A percentile compares a stretch with the other conserved stretches of the same genome.
These are phyloP conservation scores for Paradoxurus hermaphroditus DNA, from an alignment of 2,113 vertebrate species.

Conservation along the genomic window DNA sequence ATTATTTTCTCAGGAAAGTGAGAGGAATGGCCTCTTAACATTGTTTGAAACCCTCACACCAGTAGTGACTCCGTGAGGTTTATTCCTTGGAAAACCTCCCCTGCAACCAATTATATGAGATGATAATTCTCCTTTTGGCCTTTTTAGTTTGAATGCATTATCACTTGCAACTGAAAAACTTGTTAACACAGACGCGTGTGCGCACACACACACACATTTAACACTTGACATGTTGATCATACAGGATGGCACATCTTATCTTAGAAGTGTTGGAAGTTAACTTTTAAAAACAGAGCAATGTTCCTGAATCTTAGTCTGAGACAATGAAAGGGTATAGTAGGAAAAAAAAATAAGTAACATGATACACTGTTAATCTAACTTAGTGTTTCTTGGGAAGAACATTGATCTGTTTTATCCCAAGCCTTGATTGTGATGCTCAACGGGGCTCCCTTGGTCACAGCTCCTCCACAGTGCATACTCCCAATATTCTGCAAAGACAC, in stretches of 20 bases:
- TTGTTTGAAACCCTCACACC: not conserved
- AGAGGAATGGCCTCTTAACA: not conserved
- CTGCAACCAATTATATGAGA: not conserved
- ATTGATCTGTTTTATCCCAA: not conserved
- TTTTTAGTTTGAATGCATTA: not conserved
- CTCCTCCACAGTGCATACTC: fast-evolving
- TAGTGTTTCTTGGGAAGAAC: not conserved
- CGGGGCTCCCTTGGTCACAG: fast-evolving
- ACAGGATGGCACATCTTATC: not conserved
- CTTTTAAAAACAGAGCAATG: not conserved
- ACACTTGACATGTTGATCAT: not conserved
- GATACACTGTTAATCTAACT: not conserved
- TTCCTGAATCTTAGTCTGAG: not conserved
- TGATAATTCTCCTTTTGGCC: not conserved
- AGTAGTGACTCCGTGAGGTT: not conserved
- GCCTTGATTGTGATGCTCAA: not conserved
- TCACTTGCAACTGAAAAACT: not conserved
- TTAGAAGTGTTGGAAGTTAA: not conserved
- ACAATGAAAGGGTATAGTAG: not conserved
- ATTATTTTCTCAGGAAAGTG: not conserved
- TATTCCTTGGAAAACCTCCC: not conserved
- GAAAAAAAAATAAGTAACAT: not conserved
- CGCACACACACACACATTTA: not conserved
- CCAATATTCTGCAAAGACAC: not conserved
- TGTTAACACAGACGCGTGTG: not conserved